Evolutionary conservation across 2,888 invertebrate species (phyloP), one percentile per base, ranked within the genome.

Genomic region (Troglohyphantes excavatus): DNA sequence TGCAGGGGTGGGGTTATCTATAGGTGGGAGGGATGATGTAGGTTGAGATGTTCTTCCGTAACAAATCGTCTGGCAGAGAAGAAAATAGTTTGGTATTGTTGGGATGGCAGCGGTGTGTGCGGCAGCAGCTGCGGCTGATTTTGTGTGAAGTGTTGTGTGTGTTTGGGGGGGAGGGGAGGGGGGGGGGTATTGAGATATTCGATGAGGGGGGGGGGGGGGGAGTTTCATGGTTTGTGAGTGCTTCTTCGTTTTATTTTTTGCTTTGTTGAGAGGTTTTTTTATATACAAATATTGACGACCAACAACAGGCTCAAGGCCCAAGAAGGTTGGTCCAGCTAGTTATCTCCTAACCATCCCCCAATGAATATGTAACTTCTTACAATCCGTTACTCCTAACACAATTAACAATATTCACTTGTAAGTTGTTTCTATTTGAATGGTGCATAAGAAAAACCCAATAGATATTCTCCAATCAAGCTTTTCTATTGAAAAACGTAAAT

Each of bases 51-150:
- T 46, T 46, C 17, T 46, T 13, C 46, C 46, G 46, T 46, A 46
- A 46, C 46, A 46, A 46, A 46, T 46, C 46, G 46, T 46, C 46
- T 46, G 46, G 46, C 46, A 46, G 46, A 46, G 17, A 17, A 46
- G 17, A 23, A 63, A 76, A 76, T 59, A 59, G 59, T 76, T 76
- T 19, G 21, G 59, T 23, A 6, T 46, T n/a, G 53, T 27, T 27
- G 23, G 72, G 72, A 23, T 13, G 23, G 11, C 21, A 63, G 3
- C 23, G 19, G 63, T 46, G 46, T 46, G 46, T 46, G 19, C 19
- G 39, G 76, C n/a, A 63, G 33, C 76, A 76, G 76, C 76, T 76
- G 76, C 21, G 13, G 63, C 21, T 39, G 76, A 76, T 61, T 39
- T 76, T 13, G 76, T 17, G 61, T 19, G 76, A 59, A 33, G 27